Percentiles rank a stretch among this genome's conserved stretches.
Conservation (phyloP, 1,140 invertebrate genomes). For the Drosophila saltans region DNA sequence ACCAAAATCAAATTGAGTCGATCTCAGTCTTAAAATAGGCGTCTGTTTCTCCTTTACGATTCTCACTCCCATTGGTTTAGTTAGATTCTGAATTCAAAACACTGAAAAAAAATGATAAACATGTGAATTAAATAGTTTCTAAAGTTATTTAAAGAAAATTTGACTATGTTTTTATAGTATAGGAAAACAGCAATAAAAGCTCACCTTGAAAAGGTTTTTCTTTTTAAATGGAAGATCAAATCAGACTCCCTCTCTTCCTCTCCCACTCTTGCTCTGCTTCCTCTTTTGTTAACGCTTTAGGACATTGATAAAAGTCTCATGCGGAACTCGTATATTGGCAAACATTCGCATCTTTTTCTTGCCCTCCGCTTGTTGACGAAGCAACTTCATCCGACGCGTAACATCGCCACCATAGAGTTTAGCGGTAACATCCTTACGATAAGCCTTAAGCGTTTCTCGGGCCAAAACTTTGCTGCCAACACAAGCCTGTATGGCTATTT, state of each 20-base stretch:
- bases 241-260: too few relatives aligned
- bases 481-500: constrained; percentile 94
- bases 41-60: neutral
- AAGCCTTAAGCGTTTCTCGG: constrained; percentile 93
- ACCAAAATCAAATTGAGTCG: neutral
- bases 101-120: neutral
- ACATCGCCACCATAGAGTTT: constrained; percentile 98
- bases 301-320: constrained; percentile 97
- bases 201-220: too few relatives aligned
- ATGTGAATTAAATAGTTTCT: neutral
- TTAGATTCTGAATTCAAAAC: neutral
- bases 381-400: constrained; percentile 93
- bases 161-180: too few relatives aligned
- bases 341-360: constrained; percentile 96
- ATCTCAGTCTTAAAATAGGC: neutral
- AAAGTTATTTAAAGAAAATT: neutral
- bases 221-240: neutral
- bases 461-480: constrained; percentile 93
- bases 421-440: constrained; percentile 95
- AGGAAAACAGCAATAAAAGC: too few relatives aligned
- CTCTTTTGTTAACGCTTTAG: constrained; percentile 87
- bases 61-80: neutral
- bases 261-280: neutral
- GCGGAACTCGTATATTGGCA: constrained; percentile 94
- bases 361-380: constrained; percentile 95